phyloP scores from a whole-genome alignment of 2,888 invertebrate genomes.

The Notodonta dromedarius region DNA sequence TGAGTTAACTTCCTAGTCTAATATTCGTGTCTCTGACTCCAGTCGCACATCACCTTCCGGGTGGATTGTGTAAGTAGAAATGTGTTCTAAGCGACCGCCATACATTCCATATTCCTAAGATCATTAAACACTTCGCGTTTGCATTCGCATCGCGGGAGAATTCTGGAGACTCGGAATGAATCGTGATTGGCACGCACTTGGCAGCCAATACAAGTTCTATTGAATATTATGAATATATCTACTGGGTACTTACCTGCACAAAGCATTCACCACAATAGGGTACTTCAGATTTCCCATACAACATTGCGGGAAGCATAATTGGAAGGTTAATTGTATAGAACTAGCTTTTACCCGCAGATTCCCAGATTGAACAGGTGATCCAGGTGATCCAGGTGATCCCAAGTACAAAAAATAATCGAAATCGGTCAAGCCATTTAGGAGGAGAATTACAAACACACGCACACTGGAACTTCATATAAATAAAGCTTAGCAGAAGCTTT shows the following conservation, averaged over 20 bases:
- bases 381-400: too few species aligned
- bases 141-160: constrained; percentile 22
- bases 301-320: too few species aligned
- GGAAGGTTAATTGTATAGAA: too few species aligned
- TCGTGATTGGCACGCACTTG: constrained; percentile 72
- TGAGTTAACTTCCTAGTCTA: constrained; percentile 27
- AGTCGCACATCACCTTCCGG: constrained; percentile 17
- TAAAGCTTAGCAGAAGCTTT: too few species aligned
- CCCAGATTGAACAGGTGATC: too few species aligned
- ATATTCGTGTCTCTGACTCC: constrained; percentile 15
- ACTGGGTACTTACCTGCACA: not conserved
- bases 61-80: constrained; percentile 29
- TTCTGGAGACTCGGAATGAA: constrained; percentile 44
- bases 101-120: constrained; percentile 28
- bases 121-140: constrained; percentile 21
- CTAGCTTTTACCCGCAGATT: too few species aligned
- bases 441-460: too few species aligned
- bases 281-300: too few species aligned
- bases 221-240: not conserved
- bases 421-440: too few species aligned
- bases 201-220: not conserved
- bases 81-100: constrained; percentile 28
- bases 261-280: too few species aligned
- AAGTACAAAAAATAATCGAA: too few species aligned
- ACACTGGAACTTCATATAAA: too few species aligned